Evolutionary conservation across 2,888 invertebrate species (phyloP), one percentile per base, ranked within the genome.

Genomic region (Amiota communis): DNA sequence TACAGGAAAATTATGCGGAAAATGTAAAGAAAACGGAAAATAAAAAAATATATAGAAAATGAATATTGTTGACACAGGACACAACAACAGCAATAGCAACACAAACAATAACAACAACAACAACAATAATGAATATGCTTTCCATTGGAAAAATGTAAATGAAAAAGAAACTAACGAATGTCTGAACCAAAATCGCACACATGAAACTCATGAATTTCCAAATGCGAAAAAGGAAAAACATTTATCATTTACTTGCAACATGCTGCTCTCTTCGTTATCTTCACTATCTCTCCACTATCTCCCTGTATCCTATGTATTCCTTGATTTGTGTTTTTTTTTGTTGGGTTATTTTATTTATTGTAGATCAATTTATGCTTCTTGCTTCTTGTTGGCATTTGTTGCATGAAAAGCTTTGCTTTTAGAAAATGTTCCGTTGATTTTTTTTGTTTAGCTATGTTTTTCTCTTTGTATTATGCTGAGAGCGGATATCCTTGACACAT

Each of bases 401-500:
- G 36, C 36, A 36, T 36, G 36, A 36, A 36, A 36, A 36, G 36
- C 36, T 36, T 36, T 36, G 8, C 36, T 36, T 36, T 4, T 6
- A 36, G 4, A 36, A 6, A 36, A 36, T 36, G 2, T 36, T 36
- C 36, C 17, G 57, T 57, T 15, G 15, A 17, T 57, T 57, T 10
- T n/a, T 57, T 17, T 57, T 57, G 15, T 9, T 11, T 59, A 10
- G 17, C 20, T 11, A 17, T n/a, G n/a, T 59, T 17, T 15, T 9
- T 59, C 20, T 51, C 46, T 63, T 63, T 63, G 63, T 11, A 20
- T n/a, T 20, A 49, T 13, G 48, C 20, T 47, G 17, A 20, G 48
- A 65, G 17, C 65, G 65, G 65, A 65, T 65, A 65, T 65, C 65
- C 65, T 65, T 65, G 65, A 48, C 65, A 65, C 48, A 65, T 65